Conservation (phyloP, 2,113 vertebrate species). For the Sceloporus tristichus region DNA sequence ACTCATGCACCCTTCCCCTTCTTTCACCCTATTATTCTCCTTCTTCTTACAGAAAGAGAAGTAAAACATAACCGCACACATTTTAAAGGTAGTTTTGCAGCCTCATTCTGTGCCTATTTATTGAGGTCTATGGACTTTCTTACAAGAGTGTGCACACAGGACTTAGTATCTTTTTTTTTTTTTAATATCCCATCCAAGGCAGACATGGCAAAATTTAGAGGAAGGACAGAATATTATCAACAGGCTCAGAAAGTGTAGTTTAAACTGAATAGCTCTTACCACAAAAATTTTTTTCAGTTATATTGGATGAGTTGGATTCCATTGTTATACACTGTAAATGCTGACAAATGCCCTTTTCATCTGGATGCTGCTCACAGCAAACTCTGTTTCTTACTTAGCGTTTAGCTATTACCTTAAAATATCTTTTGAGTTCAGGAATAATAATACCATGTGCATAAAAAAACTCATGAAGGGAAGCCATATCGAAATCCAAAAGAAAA, state of each 20-base stretch:
- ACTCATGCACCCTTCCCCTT: neutral
- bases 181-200: neutral
- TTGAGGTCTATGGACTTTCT: too few species aligned
- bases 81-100: too few species aligned
- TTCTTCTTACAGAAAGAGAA: conserved; percentile 13
- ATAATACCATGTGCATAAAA: neutral
- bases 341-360: too few species aligned
- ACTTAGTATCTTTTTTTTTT: too few species aligned
- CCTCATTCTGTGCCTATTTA: neutral
- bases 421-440: neutral
- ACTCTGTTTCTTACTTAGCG: too few species aligned
- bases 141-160: neutral
- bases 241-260: neutral
- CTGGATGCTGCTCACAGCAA: too few species aligned
- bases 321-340: too few species aligned
- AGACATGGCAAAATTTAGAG: neutral
- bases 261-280: conserved; percentile 26
- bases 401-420: too few species aligned
- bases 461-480: neutral
- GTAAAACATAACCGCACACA: neutral
- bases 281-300: neutral
- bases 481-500: neutral
- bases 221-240: neutral
- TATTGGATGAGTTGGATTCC: conserved; percentile 18
- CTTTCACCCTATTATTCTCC: neutral